Evolutionary conservation across 2,113 vertebrate species (phyloP), one percentile per base, ranked within the genome.

Genomic region (Guaruba guarouba): DNA sequence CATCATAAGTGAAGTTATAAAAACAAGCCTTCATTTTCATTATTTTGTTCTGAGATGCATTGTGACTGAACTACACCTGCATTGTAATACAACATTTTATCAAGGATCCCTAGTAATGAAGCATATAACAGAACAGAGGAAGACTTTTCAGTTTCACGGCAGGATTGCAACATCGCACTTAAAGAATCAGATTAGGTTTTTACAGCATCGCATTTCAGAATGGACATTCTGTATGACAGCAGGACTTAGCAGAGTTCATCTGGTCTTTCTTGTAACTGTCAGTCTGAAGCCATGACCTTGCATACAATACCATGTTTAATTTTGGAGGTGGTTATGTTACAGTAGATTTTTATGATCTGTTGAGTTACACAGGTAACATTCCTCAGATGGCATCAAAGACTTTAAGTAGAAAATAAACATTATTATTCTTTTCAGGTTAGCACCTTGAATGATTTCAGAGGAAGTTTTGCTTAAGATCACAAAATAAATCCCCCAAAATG

Each of bases 401-500:
- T 73, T 68, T n/a, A 87, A 41, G 33, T 28, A 79, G 69, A 92
- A 79, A 84, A 85, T 49, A 82, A 80, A 37, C 39, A 2, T 92
- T 54, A 7, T 37, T 51, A 1, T 75, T 78, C 81, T 87, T 90
- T 70, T 28, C 27, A 64, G 59, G 62, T 39, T 84, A 85, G 19
- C 10, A 52, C 39, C 28, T 73, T 57, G 31, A 88, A 57, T 91
- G 2, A 77, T 76, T 87, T 91, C 63, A 85, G 63, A 43, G 13
- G 20, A 90, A 69, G n/a, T 88, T 93, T 93, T 41, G 6, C 2
- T 1, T 90, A 59, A 69, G 67, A 85, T 16, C 49, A 76, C 49
- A 95, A 66, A 70, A 49, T 54, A 95, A 93, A 94, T 90, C 46
- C 75, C 44, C 8, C 10, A 25, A 87, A 96, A 93, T 86, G 33